A percentile compares a stretch with the other conserved stretches of the same genome.
Evolutionary conservation across 1,140 invertebrate species (phyloP).

Genomic region (Procambarus virginalis): DNA sequence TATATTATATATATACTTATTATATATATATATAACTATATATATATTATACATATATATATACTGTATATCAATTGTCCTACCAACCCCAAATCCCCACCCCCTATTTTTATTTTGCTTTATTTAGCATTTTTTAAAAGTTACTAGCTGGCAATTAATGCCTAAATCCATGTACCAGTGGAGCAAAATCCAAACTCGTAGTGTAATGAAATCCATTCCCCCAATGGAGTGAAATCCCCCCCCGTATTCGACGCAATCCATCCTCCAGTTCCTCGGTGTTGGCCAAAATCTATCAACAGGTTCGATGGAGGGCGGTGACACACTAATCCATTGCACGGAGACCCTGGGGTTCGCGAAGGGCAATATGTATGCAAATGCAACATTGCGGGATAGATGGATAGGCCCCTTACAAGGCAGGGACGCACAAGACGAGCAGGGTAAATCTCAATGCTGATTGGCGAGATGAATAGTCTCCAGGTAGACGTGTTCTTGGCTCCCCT

Average conservation of each 20-base stretch:
- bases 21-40: too few relatives aligned
- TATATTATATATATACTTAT: too few relatives aligned
- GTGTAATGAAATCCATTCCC: neutral
- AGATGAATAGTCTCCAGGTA: slow-evolving; percentile 5
- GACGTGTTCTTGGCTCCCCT: neutral
- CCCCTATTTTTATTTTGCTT: too few relatives aligned
- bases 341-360: slow-evolving; percentile 17
- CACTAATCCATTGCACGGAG: slow-evolving; percentile 20
- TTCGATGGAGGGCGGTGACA: slow-evolving; percentile 33
- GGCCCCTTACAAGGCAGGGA: slow-evolving; percentile 25
- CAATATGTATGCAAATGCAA: slow-evolving; percentile 39
- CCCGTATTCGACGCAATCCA: neutral
- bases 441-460: slow-evolving; percentile 29
- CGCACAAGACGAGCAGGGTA: slow-evolving; percentile 14
- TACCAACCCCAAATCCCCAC: too few relatives aligned
- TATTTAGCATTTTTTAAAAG: too few relatives aligned
- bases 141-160: too few relatives aligned
- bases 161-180: too few relatives aligned
- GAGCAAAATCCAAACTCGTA: too few relatives aligned
- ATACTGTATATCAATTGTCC: too few relatives aligned
- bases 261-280: neutral
- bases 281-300: slow-evolving; percentile 31
- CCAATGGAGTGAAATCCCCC: neutral
- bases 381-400: slow-evolving; percentile 26
- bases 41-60: too few relatives aligned